Conservation (phyloP, 2,797 vertebrate genomes). For the Crypturellus tataupa region DNA sequence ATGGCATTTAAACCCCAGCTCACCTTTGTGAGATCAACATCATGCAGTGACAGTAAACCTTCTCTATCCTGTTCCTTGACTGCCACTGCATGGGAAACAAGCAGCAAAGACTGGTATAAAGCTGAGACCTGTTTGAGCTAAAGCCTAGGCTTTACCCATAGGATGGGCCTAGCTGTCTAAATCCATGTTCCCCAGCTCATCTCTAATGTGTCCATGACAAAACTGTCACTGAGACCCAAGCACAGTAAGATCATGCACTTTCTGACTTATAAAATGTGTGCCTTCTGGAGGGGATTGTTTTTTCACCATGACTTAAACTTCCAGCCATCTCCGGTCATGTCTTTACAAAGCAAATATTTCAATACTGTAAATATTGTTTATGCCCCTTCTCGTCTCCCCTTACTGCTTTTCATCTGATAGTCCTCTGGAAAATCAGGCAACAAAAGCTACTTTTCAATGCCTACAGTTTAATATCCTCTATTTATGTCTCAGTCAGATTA, state of each 20-base stretch:
- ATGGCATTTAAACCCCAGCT: background rate
- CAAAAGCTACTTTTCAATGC: background rate
- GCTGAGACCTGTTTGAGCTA: background rate
- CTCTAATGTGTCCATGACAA: background rate
- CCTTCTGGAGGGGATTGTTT: background rate
- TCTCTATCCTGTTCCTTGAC: background rate
- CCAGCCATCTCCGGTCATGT: background rate
- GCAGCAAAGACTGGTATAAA: background rate
- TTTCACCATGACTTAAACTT: background rate
- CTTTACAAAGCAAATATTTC: background rate
- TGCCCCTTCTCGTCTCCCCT: background rate
- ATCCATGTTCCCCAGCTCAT: background rate
- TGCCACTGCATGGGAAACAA: background rate
- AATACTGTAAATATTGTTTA: background rate
- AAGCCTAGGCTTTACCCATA: background rate
- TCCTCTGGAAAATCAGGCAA: background rate
- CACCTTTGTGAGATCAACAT: accelerated
- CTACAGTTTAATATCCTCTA: background rate
- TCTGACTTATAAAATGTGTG: background rate
- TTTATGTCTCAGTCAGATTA: background rate
- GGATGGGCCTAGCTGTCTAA: background rate
- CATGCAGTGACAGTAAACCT: background rate
- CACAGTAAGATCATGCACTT: background rate
- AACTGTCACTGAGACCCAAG: background rate
- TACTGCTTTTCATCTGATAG: background rate